These are phyloP conservation scores for Carapus acus DNA, from an alignment of 2,797 vertebrate species.

Conservation along the genomic window DNA sequence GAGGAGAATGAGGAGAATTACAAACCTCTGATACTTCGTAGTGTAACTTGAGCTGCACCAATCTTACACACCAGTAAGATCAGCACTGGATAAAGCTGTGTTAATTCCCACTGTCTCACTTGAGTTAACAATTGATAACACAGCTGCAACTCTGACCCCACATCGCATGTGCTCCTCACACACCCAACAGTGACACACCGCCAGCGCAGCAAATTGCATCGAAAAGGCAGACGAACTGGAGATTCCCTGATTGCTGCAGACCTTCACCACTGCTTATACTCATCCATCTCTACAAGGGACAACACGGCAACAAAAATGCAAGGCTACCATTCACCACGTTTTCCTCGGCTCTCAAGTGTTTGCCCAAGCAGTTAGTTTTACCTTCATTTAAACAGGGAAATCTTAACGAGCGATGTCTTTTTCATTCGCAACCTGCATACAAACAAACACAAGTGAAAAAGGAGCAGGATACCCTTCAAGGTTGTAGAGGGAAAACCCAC, in stretches of 20 bases:
- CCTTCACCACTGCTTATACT: not conserved
- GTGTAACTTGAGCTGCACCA: no score
- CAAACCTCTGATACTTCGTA: no score
- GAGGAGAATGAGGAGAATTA: slow-evolving; percentile 21
- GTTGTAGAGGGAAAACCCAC: slow-evolving; percentile 12
- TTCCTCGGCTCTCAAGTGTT: not conserved
- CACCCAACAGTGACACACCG: not conserved
- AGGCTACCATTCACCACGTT: not conserved
- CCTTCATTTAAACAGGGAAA: slow-evolving; percentile 67
- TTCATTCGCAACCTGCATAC: slow-evolving; percentile 65
- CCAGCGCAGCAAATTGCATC: no score
- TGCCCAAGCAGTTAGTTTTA: slow-evolving; percentile 40
- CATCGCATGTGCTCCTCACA: not conserved
- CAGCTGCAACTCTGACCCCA: not conserved
- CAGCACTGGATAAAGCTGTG: not conserved
- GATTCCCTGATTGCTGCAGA: not conserved
- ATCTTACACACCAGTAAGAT: slow-evolving; percentile 2
- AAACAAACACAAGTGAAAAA: slow-evolving; percentile 46
- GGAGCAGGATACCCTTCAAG: slow-evolving; percentile 17
- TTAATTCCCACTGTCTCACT: slow-evolving; percentile 2
- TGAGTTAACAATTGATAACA: slow-evolving; percentile 2
- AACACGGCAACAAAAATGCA: not conserved
- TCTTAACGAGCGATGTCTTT: slow-evolving; percentile 62
- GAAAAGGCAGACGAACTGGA: no score
- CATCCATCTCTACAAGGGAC: not conserved